These are phyloP conservation scores for Cataglyphis albicans DNA, from an alignment of 2,888 invertebrate species.

Conservation along the genomic window DNA sequence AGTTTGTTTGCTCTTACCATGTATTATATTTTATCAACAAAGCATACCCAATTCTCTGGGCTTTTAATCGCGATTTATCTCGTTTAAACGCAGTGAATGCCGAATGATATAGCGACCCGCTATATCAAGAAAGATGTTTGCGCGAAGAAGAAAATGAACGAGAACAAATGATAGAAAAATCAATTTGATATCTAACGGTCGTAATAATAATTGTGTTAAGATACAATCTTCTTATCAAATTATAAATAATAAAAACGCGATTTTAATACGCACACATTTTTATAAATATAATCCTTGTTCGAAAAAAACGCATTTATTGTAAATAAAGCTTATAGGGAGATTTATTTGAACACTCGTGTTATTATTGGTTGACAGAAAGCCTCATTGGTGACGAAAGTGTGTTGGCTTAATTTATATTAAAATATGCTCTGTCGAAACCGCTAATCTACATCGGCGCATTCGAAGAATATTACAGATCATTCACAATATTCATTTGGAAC, in stretches of 20 bases:
- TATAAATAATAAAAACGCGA: background rate
- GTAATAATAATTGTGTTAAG: background rate
- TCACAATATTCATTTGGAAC: background rate
- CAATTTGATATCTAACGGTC: background rate
- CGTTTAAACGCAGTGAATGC: background rate
- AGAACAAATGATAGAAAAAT: background rate
- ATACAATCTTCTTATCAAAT: background rate
- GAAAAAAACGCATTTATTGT: background rate
- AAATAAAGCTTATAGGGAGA: background rate
- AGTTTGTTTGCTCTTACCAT: background rate
- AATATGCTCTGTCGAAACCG: constrained; percentile 24
- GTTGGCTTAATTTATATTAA: constrained; percentile 21
- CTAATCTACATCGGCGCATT: background rate
- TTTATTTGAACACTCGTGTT: background rate
- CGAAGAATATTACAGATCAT: background rate
- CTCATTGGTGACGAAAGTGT: background rate
- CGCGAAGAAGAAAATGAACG: background rate
- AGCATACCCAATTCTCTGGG: too few species aligned
- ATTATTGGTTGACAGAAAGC: background rate
- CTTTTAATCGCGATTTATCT: constrained; percentile 18
- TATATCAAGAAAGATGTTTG: constrained; percentile 2
- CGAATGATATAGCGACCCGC: background rate
- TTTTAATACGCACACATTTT: background rate
- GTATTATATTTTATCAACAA: background rate
- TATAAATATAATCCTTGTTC: background rate